Evolutionary conservation across 92 coral and sea anemone species (phyloP).

Genomic region (Galaxea fascicularis): DNA sequence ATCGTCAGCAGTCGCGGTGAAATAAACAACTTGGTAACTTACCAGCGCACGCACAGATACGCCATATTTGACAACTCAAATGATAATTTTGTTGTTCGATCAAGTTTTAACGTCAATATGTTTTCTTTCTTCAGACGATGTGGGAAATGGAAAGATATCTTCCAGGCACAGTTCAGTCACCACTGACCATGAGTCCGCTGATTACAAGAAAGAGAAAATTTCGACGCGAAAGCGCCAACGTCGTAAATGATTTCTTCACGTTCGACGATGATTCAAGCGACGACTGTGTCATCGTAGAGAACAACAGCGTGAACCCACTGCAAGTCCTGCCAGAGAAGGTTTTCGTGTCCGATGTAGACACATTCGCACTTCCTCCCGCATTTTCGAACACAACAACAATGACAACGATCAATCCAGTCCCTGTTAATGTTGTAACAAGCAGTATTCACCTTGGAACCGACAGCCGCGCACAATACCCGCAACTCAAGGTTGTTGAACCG

Average conservation of each 20-base stretch:
- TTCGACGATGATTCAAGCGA: slow-evolving; percentile 89
- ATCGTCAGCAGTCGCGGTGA: neutral
- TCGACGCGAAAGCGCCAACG: slow-evolving; percentile 99
- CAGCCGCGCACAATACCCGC: slow-evolving; percentile 54
- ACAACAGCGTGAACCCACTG: slow-evolving; percentile 24
- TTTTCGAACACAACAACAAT: slow-evolving; percentile 47
- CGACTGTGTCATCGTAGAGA: slow-evolving; percentile 65
- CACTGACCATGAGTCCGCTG: slow-evolving; percentile 81
- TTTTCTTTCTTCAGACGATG: slow-evolving; percentile 75
- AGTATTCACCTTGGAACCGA: slow-evolving; percentile 23
- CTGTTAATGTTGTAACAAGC: slow-evolving; percentile 11
- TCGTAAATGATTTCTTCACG: slow-evolving; percentile 94
- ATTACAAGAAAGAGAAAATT: slow-evolving; percentile 91
- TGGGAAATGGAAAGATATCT: slow-evolving; percentile 97
- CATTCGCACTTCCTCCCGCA: slow-evolving; percentile 38
- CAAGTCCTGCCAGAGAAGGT: slow-evolving; percentile 71
- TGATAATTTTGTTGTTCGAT: neutral
- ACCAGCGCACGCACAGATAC: neutral
- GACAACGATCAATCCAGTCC: slow-evolving; percentile 37
- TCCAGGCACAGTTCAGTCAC: slow-evolving; percentile 85
- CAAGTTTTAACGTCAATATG: neutral
- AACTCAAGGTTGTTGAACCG: slow-evolving; percentile 86
- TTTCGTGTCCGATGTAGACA: slow-evolving; percentile 71
- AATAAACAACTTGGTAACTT: neutral
- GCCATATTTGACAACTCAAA: slow-evolving; percentile 35